These are phyloP conservation scores for Anomalospiza imberbis DNA, from an alignment of 2,797 vertebrate genomes.

Conservation along the genomic window DNA sequence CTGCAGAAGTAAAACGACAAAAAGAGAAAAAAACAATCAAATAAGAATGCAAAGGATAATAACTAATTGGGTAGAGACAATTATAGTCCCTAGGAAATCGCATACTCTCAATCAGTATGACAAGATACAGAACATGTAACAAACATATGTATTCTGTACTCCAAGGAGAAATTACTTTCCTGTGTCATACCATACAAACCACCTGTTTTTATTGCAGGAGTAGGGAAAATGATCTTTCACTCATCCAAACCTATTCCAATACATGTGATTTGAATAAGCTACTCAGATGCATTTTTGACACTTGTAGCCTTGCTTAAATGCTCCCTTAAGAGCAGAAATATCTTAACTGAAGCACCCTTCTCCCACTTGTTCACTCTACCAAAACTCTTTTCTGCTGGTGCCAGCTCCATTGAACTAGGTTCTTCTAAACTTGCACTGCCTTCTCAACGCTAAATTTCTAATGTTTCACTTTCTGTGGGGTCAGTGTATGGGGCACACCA, in stretches of 20 bases:
- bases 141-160: background rate
- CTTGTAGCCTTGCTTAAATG: background rate
- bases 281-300: background rate
- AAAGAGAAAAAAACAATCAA: background rate
- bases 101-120: background rate
- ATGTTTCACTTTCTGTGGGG: background rate
- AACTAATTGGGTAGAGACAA: background rate
- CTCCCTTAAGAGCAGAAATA: background rate
- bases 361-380: background rate
- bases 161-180: background rate
- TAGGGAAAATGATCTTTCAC: background rate
- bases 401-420: background rate
- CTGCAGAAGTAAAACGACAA: background rate
- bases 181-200: background rate
- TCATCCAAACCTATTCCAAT: background rate
- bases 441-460: background rate
- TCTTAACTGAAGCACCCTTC: background rate
- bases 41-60: background rate
- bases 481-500: fast-evolving
- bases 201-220: background rate
- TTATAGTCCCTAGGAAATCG: background rate
- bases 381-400: background rate
- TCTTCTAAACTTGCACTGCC: background rate
- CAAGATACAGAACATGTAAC: background rate
- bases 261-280: background rate